A percentile compares a stretch with the other conserved stretches of the same genome.
These are phyloP conservation scores for Etheostoma perlongum DNA, from an alignment of 2,797 vertebrate genomes.

Conservation along the genomic window DNA sequence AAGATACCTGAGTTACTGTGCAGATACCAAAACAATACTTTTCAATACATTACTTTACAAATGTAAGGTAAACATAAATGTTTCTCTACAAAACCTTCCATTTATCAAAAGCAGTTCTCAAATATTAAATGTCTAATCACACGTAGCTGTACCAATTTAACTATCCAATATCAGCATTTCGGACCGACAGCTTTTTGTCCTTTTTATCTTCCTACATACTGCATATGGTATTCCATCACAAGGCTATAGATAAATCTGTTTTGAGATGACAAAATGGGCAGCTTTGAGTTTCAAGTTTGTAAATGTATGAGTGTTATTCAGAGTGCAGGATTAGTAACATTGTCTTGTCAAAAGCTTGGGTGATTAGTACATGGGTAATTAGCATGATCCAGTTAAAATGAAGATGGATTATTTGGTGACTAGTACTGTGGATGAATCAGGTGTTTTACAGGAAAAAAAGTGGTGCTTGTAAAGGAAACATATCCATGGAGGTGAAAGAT, in stretches of 20 bases:
- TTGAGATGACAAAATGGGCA: slow-evolving; percentile 33
- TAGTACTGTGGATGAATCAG: slow-evolving; percentile 24
- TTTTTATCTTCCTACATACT: slow-evolving; percentile 31
- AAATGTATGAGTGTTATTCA: slow-evolving; percentile 43
- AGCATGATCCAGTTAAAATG: slow-evolving; percentile 55
- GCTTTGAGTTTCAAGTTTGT: slow-evolving; percentile 43
- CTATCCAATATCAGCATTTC: background rate
- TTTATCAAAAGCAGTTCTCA: background rate
- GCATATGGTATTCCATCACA: no score
- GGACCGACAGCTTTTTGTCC: background rate
- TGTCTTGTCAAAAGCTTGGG: slow-evolving; percentile 28
- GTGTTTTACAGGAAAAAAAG: slow-evolving; percentile 39
- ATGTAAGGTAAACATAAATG: background rate
- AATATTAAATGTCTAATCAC: background rate
- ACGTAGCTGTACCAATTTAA: background rate
- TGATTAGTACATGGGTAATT: slow-evolving; percentile 37
- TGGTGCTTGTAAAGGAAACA: slow-evolving; percentile 13
- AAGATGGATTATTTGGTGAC: slow-evolving; percentile 46
- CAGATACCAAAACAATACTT: background rate
- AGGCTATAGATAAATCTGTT: slow-evolving; percentile 25
- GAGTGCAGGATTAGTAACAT: slow-evolving; percentile 50
- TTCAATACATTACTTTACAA: background rate
- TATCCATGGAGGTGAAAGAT: slow-evolving; percentile 34
- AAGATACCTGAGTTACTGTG: background rate
- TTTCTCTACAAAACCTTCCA: background rate